These are phyloP conservation scores for Pelobates fuscus DNA, from an alignment of 2,113 vertebrate genomes.

Conservation along the genomic window DNA sequence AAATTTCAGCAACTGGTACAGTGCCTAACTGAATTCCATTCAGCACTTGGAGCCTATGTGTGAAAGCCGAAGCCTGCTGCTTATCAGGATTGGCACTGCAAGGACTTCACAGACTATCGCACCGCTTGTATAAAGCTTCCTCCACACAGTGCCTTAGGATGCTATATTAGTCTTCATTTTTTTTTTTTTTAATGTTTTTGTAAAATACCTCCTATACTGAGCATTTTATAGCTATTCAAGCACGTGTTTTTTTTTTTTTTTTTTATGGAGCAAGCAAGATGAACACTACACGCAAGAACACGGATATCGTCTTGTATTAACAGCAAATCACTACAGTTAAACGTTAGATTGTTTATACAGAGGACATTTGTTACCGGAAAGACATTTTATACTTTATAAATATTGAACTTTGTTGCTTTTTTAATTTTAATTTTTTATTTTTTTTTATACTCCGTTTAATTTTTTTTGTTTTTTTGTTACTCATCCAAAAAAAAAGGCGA, in stretches of 20 bases:
- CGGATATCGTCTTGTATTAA: background rate
- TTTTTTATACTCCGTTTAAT: constrained; percentile 24
- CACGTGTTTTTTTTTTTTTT: constrained; percentile 28
- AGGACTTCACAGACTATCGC: constrained; percentile 24
- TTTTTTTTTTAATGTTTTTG: constrained; percentile 13
- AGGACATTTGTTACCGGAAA: constrained; percentile 5
- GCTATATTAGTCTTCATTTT: constrained; percentile 44
- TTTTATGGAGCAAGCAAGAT: background rate
- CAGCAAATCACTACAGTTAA: constrained; percentile 5
- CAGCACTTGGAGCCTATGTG: constrained; percentile 93
- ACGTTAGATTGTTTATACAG: constrained; percentile 2
- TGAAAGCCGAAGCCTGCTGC: constrained; percentile 62
- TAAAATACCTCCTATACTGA: constrained; percentile 43
- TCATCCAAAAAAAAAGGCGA: background rate
- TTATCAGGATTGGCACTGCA: constrained; percentile 39
- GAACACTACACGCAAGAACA: constrained; percentile 18
- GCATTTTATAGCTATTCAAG: constrained; percentile 37
- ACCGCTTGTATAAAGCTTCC: background rate
- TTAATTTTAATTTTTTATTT: too few species aligned
- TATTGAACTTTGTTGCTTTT: constrained; percentile 24
- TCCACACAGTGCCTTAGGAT: constrained; percentile 47
- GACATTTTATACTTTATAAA: constrained; percentile 42
- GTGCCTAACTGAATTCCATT: constrained; percentile 97
- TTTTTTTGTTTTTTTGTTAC: constrained; percentile 29
- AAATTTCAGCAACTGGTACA: constrained; percentile 99